Base-by-base conservation (phyloP, 2,113 vertebrate genomes). In the Anhinga rufa region DNA sequence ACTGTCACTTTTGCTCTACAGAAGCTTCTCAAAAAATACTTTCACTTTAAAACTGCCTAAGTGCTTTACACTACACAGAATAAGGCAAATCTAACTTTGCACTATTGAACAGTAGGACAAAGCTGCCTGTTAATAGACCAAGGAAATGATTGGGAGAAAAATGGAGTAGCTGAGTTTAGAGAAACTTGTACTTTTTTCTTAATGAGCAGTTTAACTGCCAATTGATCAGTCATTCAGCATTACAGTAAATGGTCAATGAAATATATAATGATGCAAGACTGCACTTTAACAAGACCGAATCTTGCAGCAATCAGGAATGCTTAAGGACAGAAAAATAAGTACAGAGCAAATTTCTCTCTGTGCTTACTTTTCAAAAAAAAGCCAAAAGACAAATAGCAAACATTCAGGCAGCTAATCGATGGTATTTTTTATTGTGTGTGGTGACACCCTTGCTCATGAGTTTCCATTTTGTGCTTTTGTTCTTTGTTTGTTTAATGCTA, bases 181-280 rank as follows among this genome's bases (percentile, higher is more conserved):
- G 60, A 92, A 97, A 96, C 74, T 89, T 92, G 88, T 92, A 91
- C 80, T 89, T 96, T 97, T 96, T 91, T 72, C 66, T 85, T 97
- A 97, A 97, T 76, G 92, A 93, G 91, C 80, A 91, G 80, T 85
- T 91, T 89, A 94, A 85, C 70, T 95, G 92, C 83, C 96, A 46
- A 91, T 95, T 94, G 92, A 96, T 96, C 38, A 76, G 83, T 82
- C 94, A 79, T 84, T 89, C 92, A 89, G 57, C 80, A 57, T 84
- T 93, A 85, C 91, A 89, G 88, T 92, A 92, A 92, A 82, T 77
- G 86, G 81, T 79, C 91, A 95, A 79, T 95, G 81, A 93, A 95
- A 95, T 92, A 95, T 57, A 86, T 82, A 74, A 94, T 70, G 78
- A 87, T 81, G 85, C 79, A 86, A 62, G 85, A 48, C 75, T 74